Evolutionary conservation across 2,797 vertebrate genomes (phyloP).

Genomic region (Phyllotis vaccarum): DNA sequence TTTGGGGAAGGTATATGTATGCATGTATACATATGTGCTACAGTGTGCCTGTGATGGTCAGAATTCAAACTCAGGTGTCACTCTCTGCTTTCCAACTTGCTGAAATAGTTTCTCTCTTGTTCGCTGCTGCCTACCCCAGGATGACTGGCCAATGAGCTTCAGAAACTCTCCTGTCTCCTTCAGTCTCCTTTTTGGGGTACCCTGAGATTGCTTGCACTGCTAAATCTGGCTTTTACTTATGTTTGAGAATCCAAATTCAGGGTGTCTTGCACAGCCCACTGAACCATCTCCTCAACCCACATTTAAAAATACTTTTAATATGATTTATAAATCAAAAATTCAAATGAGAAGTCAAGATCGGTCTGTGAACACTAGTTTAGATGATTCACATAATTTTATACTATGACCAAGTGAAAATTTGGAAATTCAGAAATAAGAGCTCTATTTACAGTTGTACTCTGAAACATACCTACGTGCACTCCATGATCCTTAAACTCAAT

Average conservation of each 20-base stretch:
- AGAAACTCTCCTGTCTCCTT: background rate
- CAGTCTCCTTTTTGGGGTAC: background rate
- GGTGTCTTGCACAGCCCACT: background rate
- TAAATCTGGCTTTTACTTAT: background rate
- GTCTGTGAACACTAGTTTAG: background rate
- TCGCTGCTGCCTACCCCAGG: background rate
- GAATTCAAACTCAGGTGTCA: background rate
- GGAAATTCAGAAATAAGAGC: background rate
- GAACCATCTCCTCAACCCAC: background rate
- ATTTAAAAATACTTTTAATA: conserved; percentile 1
- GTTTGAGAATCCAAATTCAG: background rate
- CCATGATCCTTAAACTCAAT: background rate
- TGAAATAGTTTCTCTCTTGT: background rate
- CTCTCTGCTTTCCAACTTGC: background rate
- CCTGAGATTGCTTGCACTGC: background rate
- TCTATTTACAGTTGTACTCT: conserved; percentile 26
- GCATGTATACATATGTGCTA: too few relatives aligned
- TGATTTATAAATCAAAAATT: conserved; percentile 48
- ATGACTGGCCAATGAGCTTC: background rate
- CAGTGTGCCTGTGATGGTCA: background rate
- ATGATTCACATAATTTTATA: background rate
- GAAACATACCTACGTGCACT: background rate
- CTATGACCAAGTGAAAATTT: conserved; percentile 19
- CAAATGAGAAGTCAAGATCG: conserved; percentile 33
- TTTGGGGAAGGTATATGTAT: too few relatives aligned